phyloP scores from a whole-genome alignment of 2,888 invertebrate genomes.

The Melipona beecheii region DNA sequence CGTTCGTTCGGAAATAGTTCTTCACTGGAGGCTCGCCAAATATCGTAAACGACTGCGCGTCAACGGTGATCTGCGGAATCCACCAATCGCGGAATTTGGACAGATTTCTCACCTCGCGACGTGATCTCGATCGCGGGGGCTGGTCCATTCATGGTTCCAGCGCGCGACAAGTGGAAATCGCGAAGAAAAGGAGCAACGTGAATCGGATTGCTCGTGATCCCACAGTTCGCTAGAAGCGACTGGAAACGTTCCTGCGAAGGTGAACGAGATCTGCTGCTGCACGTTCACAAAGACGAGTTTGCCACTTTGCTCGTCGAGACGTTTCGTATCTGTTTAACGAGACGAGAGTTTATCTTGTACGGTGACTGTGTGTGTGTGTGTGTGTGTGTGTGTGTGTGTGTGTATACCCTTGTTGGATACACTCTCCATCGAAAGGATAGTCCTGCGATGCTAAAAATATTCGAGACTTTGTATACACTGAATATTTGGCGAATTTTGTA shows the following conservation, averaged over 20 bases:
- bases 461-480: no score
- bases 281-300: conserved; percentile 14
- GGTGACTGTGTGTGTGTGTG: background rate
- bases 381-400: background rate
- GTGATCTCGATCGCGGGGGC: background rate
- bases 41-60: conserved; percentile 35
- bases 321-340: background rate
- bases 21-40: conserved; percentile 38
- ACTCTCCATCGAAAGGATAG: no score
- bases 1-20: conserved; percentile 35
- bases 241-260: conserved; percentile 62
- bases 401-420: background rate
- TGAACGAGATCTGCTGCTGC: conserved; percentile 62
- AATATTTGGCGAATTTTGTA: no score
- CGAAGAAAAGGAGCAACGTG: conserved; percentile 51
- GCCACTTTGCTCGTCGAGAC: background rate
- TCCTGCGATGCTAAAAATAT: no score
- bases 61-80: background rate
- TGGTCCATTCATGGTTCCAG: conserved; percentile 38
- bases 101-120: background rate
- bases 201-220: conserved; percentile 39
- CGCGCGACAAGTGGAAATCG: conserved; percentile 32
- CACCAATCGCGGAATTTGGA: background rate
- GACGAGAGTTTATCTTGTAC: background rate
- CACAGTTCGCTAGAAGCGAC: conserved; percentile 11